Evolutionary conservation across 2,113 vertebrate genomes (phyloP), one percentile per base, ranked within the genome.

Genomic region (Corythaeola cristata): DNA sequence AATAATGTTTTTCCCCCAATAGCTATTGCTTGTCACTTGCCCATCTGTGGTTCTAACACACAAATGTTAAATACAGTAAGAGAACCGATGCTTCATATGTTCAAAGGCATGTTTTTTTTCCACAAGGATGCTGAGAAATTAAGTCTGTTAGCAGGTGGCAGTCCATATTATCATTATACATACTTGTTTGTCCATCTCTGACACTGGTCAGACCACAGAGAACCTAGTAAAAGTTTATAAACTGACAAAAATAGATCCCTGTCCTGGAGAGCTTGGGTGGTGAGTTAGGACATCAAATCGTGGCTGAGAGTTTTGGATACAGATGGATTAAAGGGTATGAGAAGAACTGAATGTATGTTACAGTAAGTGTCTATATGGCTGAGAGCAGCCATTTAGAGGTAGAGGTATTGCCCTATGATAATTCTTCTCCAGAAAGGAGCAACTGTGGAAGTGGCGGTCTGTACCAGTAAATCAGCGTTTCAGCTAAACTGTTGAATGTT

Each of bases 1-100:
- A 96, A 90, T 93, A 94, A 93, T 82, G 86, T 93, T 97, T 96
- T 93, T 89, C 62, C 60, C 60, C 80, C 90, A 92, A 76, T 69
- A 94, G 78, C 80, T 93, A 62, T 93, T 94, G 83, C 88, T 90
- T 93, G 66, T 89, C 91, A 85, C 69, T 96, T 90, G 74, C 41
- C 73, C 86, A 90, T 93, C 92, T 96, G 92, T 81, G 69, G 45
- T 93, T 95, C 80, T 66, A 89, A 78, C 49, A 68, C 44, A 58
- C 30, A 79, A 93, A 87, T 87, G 56, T 93, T 92, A 82, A 93
- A 76, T 91, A 91, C 62, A 68, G 83, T 76, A 89, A 85, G 59
- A 93, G 80, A 95, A 67, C n/a, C 35, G 37, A 44, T 20, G 50
- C 27, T 86, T 86, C 60, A 44, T 82, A 41, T 27, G 49, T 60